Evolutionary conservation across 2,113 vertebrate genomes (phyloP), one percentile per base, ranked within the genome.

Genomic region (Nerophis ophidion): DNA sequence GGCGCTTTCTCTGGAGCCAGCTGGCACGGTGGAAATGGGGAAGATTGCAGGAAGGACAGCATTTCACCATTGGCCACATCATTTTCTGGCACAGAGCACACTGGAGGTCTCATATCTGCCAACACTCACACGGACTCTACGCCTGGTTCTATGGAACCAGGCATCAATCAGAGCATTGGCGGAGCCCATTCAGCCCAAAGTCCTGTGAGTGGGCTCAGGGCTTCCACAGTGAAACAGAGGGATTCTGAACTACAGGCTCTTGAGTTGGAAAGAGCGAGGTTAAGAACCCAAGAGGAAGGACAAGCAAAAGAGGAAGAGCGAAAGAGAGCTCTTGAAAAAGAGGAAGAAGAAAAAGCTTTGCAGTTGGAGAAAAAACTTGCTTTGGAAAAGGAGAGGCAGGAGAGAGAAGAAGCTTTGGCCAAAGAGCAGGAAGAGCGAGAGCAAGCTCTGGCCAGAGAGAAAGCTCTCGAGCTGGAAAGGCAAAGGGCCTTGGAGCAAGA

Each of bases 1-100:
- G 87, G 87, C 6, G 89, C 88, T 50, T 90, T 89, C 65, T 87
- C 85, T 4, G 86, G 81, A 57, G 75, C 67, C 17, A 76, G 75
- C 47, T 85, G 82, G 79, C 86, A 80, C 34, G 65, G 76, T 6
- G 69, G 70, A 0, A 72, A 75, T 8, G 76, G 72, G 15, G 75
- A 84, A 60, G 71, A 57, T 15, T 84, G 86, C 58, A 81, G 78
- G 47, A 80, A 83, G 57, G 85, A 86, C 17, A 51, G 60, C 71
- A 65, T 57, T 54, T 77, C 71, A 26, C 65, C 72, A 5, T 63
- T 61, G 34, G 60, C 68, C 9, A 11, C 75, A 17, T 19, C 54
- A 7, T 79, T 82, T 65, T 61, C 74, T 36, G 71, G 67, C 42
- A 80, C 80, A 76, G 81, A 73, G 12, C 69, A 66, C 68, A 48